Evolutionary conservation across 2,113 vertebrate genomes (phyloP).

Genomic region (Corydoras maculifer): DNA sequence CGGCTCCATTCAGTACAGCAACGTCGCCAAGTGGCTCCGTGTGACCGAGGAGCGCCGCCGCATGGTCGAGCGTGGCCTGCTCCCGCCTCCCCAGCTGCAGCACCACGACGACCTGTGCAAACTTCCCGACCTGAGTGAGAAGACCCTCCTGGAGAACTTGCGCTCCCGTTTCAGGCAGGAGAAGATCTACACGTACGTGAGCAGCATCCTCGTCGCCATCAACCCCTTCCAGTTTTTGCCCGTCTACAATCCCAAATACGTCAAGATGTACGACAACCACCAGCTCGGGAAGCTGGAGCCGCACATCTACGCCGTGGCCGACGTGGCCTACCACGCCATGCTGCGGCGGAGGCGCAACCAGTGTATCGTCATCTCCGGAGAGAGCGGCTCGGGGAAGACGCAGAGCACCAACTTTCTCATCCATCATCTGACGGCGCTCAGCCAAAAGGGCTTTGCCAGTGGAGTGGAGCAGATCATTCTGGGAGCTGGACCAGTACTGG

Average conservation of each 20-base stretch:
- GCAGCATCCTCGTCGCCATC: conserved; percentile 95
- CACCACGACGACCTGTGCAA: conserved; percentile 88
- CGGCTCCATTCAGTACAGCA: conserved; percentile 92
- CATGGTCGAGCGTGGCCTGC: conserved; percentile 88
- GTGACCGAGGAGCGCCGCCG: conserved; percentile 86
- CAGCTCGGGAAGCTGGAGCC: conserved; percentile 89
- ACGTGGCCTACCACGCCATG: conserved; percentile 96
- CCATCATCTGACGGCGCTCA: conserved; percentile 95
- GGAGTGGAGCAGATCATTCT: conserved; percentile 98
- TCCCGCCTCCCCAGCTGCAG: conserved; percentile 84
- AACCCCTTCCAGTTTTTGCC: conserved; percentile 98
- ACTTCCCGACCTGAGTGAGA: conserved; percentile 88
- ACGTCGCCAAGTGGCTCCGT: conserved; percentile 92
- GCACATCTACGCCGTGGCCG: conserved; percentile 96
- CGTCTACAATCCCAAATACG: conserved; percentile 98
- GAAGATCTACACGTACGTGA: conserved; percentile 96
- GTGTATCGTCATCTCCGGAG: conserved; percentile 96
- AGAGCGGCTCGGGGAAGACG: conserved; percentile 96
- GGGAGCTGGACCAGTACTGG: conserved; percentile 94
- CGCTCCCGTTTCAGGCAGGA: conserved; percentile 91
- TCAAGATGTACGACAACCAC: conserved; percentile 98
- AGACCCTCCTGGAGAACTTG: conserved; percentile 92
- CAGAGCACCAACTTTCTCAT: conserved; percentile 99
- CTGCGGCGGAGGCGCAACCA: conserved; percentile 88
- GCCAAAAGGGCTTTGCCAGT: conserved; percentile 97